A percentile compares a stretch with the other conserved stretches of the same genome.
These are phyloP conservation scores for Clitarchus hookeri DNA, from an alignment of 2,888 invertebrate species.

Conservation along the genomic window DNA sequence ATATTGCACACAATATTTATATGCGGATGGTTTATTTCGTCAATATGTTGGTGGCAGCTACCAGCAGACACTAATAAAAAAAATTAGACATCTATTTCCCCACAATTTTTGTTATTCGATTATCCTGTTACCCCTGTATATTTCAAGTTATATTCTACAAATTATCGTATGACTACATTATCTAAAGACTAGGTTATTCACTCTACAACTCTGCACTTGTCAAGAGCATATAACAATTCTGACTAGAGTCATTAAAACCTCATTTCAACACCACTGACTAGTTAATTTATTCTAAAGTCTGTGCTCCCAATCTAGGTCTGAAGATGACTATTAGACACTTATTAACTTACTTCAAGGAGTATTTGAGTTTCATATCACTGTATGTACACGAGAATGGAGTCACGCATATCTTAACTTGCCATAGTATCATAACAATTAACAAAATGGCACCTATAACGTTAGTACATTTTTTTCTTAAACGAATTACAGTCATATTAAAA, in stretches of 20 bases:
- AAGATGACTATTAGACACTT: constrained; percentile 16
- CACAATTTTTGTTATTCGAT: neutral
- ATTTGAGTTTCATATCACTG: neutral
- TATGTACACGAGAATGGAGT: constrained; percentile 6
- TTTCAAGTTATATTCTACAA: neutral
- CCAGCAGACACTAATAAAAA: neutral
- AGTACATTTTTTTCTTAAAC: neutral
- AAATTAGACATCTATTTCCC: constrained; percentile 18
- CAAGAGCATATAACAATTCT: neutral
- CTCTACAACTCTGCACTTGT: constrained; percentile 18
- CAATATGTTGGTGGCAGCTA: constrained; percentile 14
- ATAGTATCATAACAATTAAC: constrained; percentile 1
- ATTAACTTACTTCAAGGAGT: neutral
- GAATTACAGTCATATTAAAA: neutral
- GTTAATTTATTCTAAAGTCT: neutral
- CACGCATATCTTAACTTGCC: neutral
- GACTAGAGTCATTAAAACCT: constrained; percentile 1
- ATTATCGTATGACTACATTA: constrained; percentile 21
- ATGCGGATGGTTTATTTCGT: neutral
- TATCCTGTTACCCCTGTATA: constrained; percentile 24
- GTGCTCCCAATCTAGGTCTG: constrained; percentile 19
- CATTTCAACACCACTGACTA: neutral
- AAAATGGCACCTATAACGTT: neutral
- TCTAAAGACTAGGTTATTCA: constrained; percentile 11
- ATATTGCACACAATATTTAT: constrained; percentile 24